Evolutionary conservation across 1,140 invertebrate species (phyloP).

Genomic region (Zaprionus davidi): DNA sequence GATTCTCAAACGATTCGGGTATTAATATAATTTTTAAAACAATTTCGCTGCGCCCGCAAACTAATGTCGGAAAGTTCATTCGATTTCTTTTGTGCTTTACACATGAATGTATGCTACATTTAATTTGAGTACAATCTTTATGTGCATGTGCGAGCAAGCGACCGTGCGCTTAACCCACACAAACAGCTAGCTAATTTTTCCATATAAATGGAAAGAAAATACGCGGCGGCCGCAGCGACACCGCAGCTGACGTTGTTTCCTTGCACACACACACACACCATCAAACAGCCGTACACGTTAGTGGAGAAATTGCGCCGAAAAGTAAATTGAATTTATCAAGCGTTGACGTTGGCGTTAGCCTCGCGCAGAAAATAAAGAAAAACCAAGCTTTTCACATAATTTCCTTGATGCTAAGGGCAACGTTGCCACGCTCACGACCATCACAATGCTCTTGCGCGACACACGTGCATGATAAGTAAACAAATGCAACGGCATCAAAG

Average conservation of each 20-base stretch:
- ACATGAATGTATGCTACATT: conserved; percentile 77
- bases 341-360: conserved; percentile 43
- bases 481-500: conserved; percentile 23
- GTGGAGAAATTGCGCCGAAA: conserved; percentile 58
- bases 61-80: conserved; percentile 29
- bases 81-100: conserved; percentile 37
- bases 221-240: conserved; percentile 25
- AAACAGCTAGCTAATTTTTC: conserved; percentile 63
- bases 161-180: conserved; percentile 66
- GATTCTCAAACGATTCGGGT: not conserved
- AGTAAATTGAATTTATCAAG: conserved; percentile 80
- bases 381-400: conserved; percentile 56
- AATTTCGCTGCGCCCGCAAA: conserved; percentile 39
- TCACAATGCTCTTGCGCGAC: not conserved
- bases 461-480: conserved; percentile 36
- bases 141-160: conserved; percentile 64
- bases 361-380: conserved; percentile 17
- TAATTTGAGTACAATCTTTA: conserved; percentile 53
- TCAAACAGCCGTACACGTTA: not conserved
- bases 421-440: not conserved
- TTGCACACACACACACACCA: not conserved
- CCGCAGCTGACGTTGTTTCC: conserved; percentile 11
- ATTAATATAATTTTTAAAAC: conserved; percentile 14
- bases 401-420: conserved; percentile 37
- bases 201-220: conserved; percentile 74